Evolutionary conservation across 2,797 vertebrate genomes (phyloP).

Genomic region (Phaenicophaeus curvirostris): DNA sequence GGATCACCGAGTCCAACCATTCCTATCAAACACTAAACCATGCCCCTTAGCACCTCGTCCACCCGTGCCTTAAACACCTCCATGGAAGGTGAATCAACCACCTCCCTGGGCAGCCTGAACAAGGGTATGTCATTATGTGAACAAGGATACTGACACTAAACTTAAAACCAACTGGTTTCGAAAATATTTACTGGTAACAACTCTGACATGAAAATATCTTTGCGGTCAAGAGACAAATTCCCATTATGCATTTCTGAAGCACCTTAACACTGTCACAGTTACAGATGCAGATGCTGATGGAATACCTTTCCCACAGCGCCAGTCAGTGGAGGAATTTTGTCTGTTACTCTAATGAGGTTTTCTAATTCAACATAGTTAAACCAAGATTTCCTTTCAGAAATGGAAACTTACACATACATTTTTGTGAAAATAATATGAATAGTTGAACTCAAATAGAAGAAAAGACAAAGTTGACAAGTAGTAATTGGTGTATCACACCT

Average conservation of each 20-base stretch:
- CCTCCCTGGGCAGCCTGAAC: too few species aligned
- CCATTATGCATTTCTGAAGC: not conserved
- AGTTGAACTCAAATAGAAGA: not conserved
- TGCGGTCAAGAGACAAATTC: not conserved
- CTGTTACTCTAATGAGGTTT: not conserved
- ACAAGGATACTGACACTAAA: not conserved
- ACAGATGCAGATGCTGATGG: not conserved
- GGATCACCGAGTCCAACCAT: too few species aligned
- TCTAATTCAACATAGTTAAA: not conserved
- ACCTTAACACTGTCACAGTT: not conserved
- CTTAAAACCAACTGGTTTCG: not conserved
- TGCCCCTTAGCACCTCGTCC: too few species aligned
- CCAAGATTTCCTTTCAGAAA: not conserved
- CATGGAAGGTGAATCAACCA: too few species aligned
- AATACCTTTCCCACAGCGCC: not conserved
- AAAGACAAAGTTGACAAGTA: not conserved
- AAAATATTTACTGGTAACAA: not conserved
- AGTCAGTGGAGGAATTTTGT: not conserved
- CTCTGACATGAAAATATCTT: not conserved
- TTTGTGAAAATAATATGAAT: not conserved
- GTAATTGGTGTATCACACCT: slow-evolving; percentile 72
- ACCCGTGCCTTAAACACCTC: too few species aligned
- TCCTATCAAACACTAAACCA: too few species aligned
- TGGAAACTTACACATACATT: not conserved
- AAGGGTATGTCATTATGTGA: too few species aligned